Evolutionary conservation across 1,140 invertebrate genomes (phyloP).

Genomic region (Cotesia glomerata): DNA sequence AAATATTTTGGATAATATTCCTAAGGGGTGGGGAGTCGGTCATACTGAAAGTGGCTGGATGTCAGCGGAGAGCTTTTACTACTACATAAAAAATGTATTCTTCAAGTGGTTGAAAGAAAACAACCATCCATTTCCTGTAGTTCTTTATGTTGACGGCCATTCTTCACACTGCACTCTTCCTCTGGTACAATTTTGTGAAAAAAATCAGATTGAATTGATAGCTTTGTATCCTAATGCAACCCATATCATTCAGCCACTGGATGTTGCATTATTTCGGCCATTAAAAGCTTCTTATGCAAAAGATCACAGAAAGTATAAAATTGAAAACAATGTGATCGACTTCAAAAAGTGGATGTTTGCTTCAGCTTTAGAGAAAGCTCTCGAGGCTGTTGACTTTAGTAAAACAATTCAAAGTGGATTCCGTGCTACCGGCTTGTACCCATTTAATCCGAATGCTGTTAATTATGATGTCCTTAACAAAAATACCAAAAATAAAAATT

Average conservation of each 20-base stretch:
- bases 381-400: conserved; percentile 20
- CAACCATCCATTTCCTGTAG: conserved; percentile 42
- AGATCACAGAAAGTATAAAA: conserved; percentile 36
- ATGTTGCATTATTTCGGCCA: conserved; percentile 49
- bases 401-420: background rate
- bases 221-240: conserved; percentile 51
- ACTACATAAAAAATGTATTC: conserved; percentile 46
- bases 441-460: too few species aligned
- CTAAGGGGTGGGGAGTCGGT: too few species aligned
- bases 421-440: too few species aligned
- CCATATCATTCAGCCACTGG: conserved; percentile 51
- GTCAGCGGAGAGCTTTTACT: conserved; percentile 35
- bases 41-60: too few species aligned
- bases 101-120: conserved; percentile 40
- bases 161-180: conserved; percentile 44
- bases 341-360: conserved; percentile 24
- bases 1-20: conserved; percentile 27
- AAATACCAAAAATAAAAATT: too few species aligned
- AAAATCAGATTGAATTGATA: conserved; percentile 46
- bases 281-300: conserved; percentile 46
- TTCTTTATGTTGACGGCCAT: conserved; percentile 50
- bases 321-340: conserved; percentile 18
- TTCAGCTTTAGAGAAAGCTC: conserved; percentile 14
- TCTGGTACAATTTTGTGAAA: conserved; percentile 41
- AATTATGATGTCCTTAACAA: too few species aligned